Base-by-base conservation (phyloP, 2,113 vertebrate species). In the Origma solitaria region DNA sequence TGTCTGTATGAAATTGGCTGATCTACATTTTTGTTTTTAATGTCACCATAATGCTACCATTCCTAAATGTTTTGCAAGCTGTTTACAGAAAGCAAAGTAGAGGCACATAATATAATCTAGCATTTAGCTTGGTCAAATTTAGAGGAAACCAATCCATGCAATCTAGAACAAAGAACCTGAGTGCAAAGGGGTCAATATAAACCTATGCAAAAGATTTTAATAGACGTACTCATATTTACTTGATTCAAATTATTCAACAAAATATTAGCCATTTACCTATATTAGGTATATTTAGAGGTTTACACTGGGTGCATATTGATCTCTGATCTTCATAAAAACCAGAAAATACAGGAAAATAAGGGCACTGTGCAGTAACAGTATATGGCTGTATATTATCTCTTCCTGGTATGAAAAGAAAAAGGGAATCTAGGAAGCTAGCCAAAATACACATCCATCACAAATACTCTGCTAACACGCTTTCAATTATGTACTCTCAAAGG, bases 31-130 rank as follows among this genome's bases (percentile, higher is more conserved):
- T 92, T 90, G 54, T 28, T 96, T 95, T 92, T 91, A 88, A 78
- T 92, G 40, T 72, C 45, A 22, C 88, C 44, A 73, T 77, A 97
- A 96, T 94, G 85, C 62, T 95, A 80, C 44, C 93, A 58, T 93
- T 91, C 62, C 85, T 90, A 85, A 95, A 97, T 68, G 15, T 90
- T 96, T 97, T 96, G 78, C 38, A 96, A 95, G 95, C 68, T 95
- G 61, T 57, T 95, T 95, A 95, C 84, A 91, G 82, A 97, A 80
- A 86, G 50, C 28, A 15, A 94, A 65, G 23, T 58, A 96, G 86
- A 95, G 82, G 69, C 71, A 64, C 53, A 28, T 83, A 92, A 92
- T 73, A 88, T 75, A 92, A 94, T 82, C 33, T 57, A 82, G 31
- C 64, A 61, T 81, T 82, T 89, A 82, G 30, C 35, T 68, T 45